phyloP scores from a whole-genome alignment of 2,113 vertebrate genomes.

The Thymallus thymallus region DNA sequence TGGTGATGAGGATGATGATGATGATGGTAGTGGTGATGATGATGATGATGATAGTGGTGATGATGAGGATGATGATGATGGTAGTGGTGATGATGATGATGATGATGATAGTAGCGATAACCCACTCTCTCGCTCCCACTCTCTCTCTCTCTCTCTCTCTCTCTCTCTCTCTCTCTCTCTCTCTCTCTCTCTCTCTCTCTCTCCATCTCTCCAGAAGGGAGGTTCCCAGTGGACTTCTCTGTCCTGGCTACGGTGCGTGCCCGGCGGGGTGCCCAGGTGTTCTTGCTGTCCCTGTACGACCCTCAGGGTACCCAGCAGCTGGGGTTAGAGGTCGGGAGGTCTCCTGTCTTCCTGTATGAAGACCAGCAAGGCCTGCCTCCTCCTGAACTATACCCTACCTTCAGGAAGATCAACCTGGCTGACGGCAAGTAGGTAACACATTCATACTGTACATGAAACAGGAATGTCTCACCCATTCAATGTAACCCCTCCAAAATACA shows the following conservation, averaged over 20 bases:
- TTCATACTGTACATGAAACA: neutral
- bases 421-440: conserved; percentile 89
- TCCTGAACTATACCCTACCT: conserved; percentile 93
- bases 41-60: no score
- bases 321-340: conserved; percentile 90
- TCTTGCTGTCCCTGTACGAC: conserved; percentile 94
- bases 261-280: conserved; percentile 88
- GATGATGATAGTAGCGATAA: no score
- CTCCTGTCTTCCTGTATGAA: conserved; percentile 95
- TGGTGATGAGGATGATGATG: no score
- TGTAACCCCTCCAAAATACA: no score
- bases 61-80: no score
- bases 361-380: conserved; percentile 88
- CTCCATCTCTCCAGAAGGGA: conserved; percentile 42
- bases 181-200: neutral
- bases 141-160: neutral
- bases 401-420: conserved; percentile 90
- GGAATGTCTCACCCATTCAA: neutral
- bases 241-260: conserved; percentile 91
- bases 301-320: conserved; percentile 91
- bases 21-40: no score
- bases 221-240: conserved; percentile 91
- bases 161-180: neutral
- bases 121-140: neutral
- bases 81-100: no score